phyloP scores from a whole-genome alignment of 2,888 invertebrate species.

The Yponomeuta plumbellus region DNA sequence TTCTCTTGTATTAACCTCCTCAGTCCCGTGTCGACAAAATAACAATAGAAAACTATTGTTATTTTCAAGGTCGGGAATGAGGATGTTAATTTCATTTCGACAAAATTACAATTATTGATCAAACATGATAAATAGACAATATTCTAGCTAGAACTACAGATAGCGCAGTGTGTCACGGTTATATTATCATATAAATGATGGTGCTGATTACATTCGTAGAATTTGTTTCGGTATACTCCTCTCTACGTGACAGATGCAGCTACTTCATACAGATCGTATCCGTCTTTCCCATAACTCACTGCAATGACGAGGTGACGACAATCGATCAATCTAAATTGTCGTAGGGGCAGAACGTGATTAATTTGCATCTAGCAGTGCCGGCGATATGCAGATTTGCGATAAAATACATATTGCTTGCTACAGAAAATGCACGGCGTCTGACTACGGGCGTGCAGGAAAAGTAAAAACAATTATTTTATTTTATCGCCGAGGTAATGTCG shows the following conservation, averaged over 20 bases:
- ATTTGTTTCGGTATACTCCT: not conserved
- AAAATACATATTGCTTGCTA: not conserved
- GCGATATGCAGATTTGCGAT: not conserved
- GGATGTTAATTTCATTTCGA: too few relatives aligned
- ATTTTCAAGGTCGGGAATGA: too few relatives aligned
- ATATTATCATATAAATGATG: not conserved
- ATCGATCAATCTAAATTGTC: slow-evolving; percentile 1
- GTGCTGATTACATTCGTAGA: slow-evolving; percentile 7
- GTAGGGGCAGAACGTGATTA: not conserved
- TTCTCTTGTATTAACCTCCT: too few relatives aligned
- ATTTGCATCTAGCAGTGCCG: not conserved
- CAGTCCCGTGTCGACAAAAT: too few relatives aligned
- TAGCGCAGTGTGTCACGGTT: not conserved
- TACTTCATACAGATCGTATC: not conserved
- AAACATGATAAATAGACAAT: not conserved
- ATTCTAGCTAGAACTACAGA: not conserved
- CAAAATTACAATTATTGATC: not conserved
- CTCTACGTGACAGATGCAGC: slow-evolving; percentile 3
- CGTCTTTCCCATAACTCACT: not conserved
- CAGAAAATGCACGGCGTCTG: not conserved
- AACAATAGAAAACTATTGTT: too few relatives aligned
- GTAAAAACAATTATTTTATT: not conserved
- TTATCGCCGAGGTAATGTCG: too few relatives aligned
- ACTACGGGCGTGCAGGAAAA: not conserved
- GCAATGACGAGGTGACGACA: not conserved